These are phyloP conservation scores for Thera britannica DNA, from an alignment of 2,888 invertebrate species.

Conservation along the genomic window DNA sequence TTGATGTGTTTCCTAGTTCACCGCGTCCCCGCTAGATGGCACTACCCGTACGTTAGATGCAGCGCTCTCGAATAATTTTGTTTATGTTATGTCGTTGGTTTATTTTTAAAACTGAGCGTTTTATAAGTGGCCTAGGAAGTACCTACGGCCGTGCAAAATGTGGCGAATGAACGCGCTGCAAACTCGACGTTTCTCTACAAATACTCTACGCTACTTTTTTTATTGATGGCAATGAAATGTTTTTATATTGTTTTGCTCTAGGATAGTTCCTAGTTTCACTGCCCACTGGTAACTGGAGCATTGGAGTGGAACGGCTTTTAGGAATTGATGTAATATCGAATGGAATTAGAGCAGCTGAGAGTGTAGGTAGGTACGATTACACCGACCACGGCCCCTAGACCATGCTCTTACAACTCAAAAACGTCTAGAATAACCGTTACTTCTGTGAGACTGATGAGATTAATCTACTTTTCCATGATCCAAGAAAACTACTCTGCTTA, in stretches of 20 bases:
- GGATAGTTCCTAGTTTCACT: slow-evolving; percentile 51
- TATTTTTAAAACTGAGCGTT: slow-evolving; percentile 78
- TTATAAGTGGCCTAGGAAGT: slow-evolving; percentile 81
- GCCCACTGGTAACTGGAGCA: slow-evolving; percentile 37
- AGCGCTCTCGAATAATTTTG: slow-evolving; percentile 53
- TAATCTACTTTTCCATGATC: too few relatives aligned
- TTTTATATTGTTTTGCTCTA: slow-evolving; percentile 49
- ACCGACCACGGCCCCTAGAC: too few relatives aligned
- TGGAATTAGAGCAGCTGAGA: background rate
- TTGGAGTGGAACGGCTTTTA: slow-evolving; percentile 8
- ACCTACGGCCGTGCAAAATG: slow-evolving; percentile 59
- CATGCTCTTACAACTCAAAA: background rate
- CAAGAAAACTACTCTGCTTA: background rate
- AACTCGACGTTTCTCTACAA: slow-evolving; percentile 55
- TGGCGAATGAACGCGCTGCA: slow-evolving; percentile 50
- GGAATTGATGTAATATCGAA: background rate
- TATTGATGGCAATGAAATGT: slow-evolving; percentile 54
- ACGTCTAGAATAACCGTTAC: too few relatives aligned
- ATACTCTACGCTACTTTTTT: slow-evolving; percentile 47
- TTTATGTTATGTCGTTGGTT: slow-evolving; percentile 67
- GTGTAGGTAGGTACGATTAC: background rate
- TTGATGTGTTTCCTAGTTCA: slow-evolving; percentile 57
- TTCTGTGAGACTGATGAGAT: too few relatives aligned
- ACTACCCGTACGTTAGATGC: slow-evolving; percentile 45
- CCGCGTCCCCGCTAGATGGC: slow-evolving; percentile 60